Evolutionary conservation across 2,797 vertebrate genomes (phyloP), one percentile per base, ranked within the genome.

Genomic region (Percopsis omiscomaycus): DNA sequence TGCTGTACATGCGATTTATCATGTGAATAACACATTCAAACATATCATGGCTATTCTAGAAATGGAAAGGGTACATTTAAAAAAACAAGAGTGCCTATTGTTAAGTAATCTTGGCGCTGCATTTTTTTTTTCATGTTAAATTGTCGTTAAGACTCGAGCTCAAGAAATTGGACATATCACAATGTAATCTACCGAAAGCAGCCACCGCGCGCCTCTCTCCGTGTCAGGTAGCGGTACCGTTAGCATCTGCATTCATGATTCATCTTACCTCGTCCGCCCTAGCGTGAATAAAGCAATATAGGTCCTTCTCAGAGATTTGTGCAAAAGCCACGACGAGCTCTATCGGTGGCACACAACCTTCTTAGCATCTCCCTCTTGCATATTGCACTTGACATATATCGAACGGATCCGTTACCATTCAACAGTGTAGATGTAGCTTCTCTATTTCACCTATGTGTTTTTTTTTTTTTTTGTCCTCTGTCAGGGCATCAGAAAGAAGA

Each of bases 261-360:
- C 59, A 11, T 14, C 84, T 80, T 83, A 87, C 86, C 85, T 86
- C 60, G 60, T 30, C 70, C 67, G 72, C 58, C 64, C 62, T 74
- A 68, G 60, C 69, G 74, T 13, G 54, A 63, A 72, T 13, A 30
- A 64, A 61, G 52, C 11, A 63, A 54, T 46, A 66, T 71, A 27
- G 74, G 72, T 37, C 71, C 67, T 73, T 9, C 74, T 78, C 62
- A 80, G 1, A 66, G 58, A 70, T 27, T 63, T 27, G 49, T 2
- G 58, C 57, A 30, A 64, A 69, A 76, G 70, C 73, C 57, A 49
- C 69, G 64, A 28, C 42, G 65, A 78, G 77, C 66, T 70, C 27
- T 49, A 63, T 37, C 32, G 55, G 60, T 8, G 69, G 55, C 63
- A 66, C 55, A 65, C 66, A 61, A 55, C 71, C 70, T 66, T 60